phyloP scores from a whole-genome alignment of 2,888 invertebrate genomes.

The Heliconius ismenius region DNA sequence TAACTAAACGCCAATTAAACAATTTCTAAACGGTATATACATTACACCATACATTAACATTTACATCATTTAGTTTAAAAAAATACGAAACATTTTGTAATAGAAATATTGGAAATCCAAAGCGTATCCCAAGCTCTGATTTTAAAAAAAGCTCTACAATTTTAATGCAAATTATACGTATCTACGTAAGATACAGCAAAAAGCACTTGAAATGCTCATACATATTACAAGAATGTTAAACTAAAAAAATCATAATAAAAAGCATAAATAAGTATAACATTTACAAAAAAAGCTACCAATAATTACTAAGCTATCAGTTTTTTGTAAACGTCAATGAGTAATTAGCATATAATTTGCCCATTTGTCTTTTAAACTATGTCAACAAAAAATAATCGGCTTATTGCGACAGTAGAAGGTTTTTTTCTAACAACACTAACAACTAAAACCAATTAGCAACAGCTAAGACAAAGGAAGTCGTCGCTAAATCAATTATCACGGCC shows the following conservation, averaged over 20 bases:
- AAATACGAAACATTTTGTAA: not conserved
- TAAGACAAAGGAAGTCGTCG: constrained; percentile 17
- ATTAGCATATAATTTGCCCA: constrained; percentile 9
- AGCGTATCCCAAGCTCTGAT: not conserved
- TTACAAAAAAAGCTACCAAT: not conserved
- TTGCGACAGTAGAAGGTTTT: not conserved
- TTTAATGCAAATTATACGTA: too few relatives aligned
- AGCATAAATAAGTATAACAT: not conserved
- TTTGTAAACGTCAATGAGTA: not conserved
- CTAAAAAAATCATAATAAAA: not conserved
- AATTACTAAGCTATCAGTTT: not conserved
- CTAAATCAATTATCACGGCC: constrained; percentile 24
- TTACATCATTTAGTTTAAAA: not conserved
- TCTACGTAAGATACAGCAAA: too few relatives aligned
- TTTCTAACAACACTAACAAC: constrained; percentile 16
- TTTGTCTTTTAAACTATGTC: not conserved
- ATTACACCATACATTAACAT: too few relatives aligned
- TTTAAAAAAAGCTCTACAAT: not conserved
- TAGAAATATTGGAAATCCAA: not conserved
- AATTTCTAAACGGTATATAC: too few relatives aligned
- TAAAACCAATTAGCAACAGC: constrained; percentile 17
- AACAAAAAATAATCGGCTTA: constrained; percentile 18
- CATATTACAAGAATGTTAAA: too few relatives aligned
- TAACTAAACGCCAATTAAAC: too few relatives aligned
- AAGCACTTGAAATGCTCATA: rapidly evolving